Base-by-base conservation (phyloP, 2,797 vertebrate genomes). In the Muscicapa striata region DNA sequence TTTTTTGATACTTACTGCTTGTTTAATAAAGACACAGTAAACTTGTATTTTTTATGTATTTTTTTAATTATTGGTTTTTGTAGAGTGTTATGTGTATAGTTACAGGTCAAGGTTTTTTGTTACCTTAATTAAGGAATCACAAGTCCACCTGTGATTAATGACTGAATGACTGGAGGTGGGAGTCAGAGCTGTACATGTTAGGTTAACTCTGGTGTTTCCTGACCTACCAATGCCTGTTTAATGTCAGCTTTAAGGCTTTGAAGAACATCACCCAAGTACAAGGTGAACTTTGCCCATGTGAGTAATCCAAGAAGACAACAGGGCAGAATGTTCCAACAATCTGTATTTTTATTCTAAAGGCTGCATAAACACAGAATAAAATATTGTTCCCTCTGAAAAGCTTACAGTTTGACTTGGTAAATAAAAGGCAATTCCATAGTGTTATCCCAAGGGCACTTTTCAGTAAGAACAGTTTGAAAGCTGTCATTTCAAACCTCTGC, bases 401-500 rank as follows among this genome's bases (percentile, higher is more conserved):
- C 82, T 54, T 93, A 29, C 24, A 10, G 12, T 81, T 90, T 86
- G 46, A 4, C 69, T 92, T 81, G 62, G 51, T 69, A 84, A 93
- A 85, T 72, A 89, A 93, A 89, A 89, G 15, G 1, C 21, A 80
- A 10, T 87, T 92, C 40, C 48, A 18, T 3, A 45, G 46, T 26
- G 55, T 75, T 86, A 59, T 63, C 58, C 62, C 76, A 73, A 57
- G 79, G 62, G 76, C 55, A 36, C 73, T 93, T 90, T 79, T 74
- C 54, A 69, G 22, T 61, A 49, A 84, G 45, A 89, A 49, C 2
- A 1, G 20, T 87, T 92, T 55, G 62, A 92, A 89, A 88, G 76
- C 76, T 89, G 55, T 72, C 62, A 46, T 95, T 93, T 95, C 84
- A 89, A 69, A 81, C 75, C 58, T 78, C 75, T 89, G 58, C 69